Evolutionary conservation across 1,140 invertebrate species (phyloP), one percentile per base, ranked within the genome.

Genomic region (Pogonomyrmex californicus): DNA sequence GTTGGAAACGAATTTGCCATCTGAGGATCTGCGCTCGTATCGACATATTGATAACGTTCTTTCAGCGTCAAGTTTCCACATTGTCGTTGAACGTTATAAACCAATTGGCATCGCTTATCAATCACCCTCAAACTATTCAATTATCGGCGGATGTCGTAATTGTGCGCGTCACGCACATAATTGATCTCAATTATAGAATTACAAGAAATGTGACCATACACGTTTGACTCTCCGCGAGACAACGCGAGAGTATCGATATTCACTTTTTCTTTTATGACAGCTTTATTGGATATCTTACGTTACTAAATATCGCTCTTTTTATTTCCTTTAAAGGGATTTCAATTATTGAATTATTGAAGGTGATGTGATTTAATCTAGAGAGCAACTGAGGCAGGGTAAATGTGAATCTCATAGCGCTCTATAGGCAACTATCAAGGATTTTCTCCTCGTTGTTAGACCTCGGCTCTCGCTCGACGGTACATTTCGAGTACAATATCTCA

Each of bases 1-100:
- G 79, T 38, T 73, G 66, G 5, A 68, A 75, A 75, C 79, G 41
- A 60, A 83, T 83, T 83, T 83, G 79, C 66, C 68, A 71, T 44
- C 36, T 36, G 68, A 60, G 41, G 1, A 73, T 58, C 33, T 14
- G 44, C 30, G 33, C 23, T 23, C 2, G 49, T 70, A 65, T 54
- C 77, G 47, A 41, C 47, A 41, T 68, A 70, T 81, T n/a, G 79
- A 83, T 83, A 49, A 83, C 54, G 17, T 73, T 60, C 68, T 73
- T 75, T 83, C 49, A 41, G 51, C 17, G 41, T 60, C 41, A 14
- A 12, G 23, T 23, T 60, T 36, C 41, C 10, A 30, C 79, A 1
- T 23, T 30, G 41, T 73, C 49, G 60, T 33, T n/a, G 51, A 47
- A 58, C 36, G 4, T 49, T 36, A 47, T 44, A n/a, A 17, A 58